Conservation (phyloP, 2,888 invertebrate genomes). For the Pristionchus exspectatus region DNA sequence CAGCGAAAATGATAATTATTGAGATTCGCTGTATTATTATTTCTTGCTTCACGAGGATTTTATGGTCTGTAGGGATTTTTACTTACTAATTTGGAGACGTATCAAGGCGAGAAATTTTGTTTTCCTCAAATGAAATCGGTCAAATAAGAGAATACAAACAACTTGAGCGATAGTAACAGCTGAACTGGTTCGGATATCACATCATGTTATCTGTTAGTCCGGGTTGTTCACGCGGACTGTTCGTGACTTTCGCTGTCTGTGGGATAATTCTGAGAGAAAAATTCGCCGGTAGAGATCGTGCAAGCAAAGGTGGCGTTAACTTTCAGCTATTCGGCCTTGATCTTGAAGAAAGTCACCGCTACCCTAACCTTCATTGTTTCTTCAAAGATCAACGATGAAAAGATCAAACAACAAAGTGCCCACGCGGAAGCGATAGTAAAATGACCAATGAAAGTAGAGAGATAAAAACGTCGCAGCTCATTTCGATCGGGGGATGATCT, state of each 20-base stretch:
- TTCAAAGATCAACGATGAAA: constrained; percentile 27
- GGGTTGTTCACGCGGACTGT: not conserved
- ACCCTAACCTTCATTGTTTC: not conserved
- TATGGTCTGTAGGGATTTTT: too few species aligned
- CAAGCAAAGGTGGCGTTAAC: too few species aligned
- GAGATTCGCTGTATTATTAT: too few species aligned
- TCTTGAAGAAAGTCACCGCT: not conserved
- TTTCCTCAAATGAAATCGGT: not conserved
- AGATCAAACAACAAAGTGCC: not conserved
- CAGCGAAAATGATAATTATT: too few species aligned
- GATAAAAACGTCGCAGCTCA: not conserved
- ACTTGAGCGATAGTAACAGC: not conserved
- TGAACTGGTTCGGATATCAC: not conserved
- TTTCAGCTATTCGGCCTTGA: not conserved
- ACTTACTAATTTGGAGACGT: too few species aligned
- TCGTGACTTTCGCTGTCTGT: not conserved
- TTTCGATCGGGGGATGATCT: not conserved
- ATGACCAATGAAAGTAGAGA: constrained; percentile 20
- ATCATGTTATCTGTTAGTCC: not conserved
- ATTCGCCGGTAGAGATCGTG: too few species aligned
- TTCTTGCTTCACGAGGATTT: too few species aligned
- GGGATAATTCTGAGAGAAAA: not conserved
- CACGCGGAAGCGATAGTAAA: not conserved
- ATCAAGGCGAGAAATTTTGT: not conserved
- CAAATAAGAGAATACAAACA: not conserved